Evolutionary conservation across 2,888 invertebrate genomes (phyloP), one percentile per base, ranked within the genome.

Genomic region (Hyposoter dolosus): DNA sequence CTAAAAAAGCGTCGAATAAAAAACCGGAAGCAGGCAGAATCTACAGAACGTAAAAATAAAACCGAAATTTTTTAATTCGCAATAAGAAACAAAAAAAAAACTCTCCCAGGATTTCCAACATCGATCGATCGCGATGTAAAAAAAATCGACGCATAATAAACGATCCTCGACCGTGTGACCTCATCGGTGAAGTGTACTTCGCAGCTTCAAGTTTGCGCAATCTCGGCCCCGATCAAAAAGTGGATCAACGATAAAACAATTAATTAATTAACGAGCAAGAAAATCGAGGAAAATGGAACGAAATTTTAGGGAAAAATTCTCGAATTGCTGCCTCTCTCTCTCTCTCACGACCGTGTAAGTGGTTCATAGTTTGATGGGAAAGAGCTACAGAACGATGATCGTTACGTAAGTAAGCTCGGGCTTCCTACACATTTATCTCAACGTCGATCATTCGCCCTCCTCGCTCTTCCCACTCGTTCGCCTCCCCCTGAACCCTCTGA

Each of bases 351-450:
- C 9, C 12, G 7, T 43, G 66, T n/a, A 40, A 6, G 19, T 19
- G 19, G 12, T 45, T n/a, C 17, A 47, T 45, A 60, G 9, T 19
- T 40, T 40, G 6, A 60, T 15, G 60, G 65, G 23, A 5, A 47
- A 32, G 50, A 74, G 71, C 69, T 17, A 15, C 10, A 40, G 71
- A 53, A 53, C 50, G n/a, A 43, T 40, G n/a, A 43, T 40, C 68
- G 45, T 85, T 82, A 82, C 82, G 85, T 82, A 82, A 85, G 68
- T 28, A 75, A 78, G 40, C 84, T 76, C 43, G 53, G 5, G 43
- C 66, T 81, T 78, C 78, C 78, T 74, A 28, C 72, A 66, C 35
- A n/a, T 78, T 65, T 56, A 23, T 56, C 56, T 56, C 12, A 23
- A 56, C 56, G 56, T 23, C 56, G 56, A 56, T 56, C 56, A 12